Base-by-base conservation (phyloP, 2,888 invertebrate species). In the Cephus runcator region DNA sequence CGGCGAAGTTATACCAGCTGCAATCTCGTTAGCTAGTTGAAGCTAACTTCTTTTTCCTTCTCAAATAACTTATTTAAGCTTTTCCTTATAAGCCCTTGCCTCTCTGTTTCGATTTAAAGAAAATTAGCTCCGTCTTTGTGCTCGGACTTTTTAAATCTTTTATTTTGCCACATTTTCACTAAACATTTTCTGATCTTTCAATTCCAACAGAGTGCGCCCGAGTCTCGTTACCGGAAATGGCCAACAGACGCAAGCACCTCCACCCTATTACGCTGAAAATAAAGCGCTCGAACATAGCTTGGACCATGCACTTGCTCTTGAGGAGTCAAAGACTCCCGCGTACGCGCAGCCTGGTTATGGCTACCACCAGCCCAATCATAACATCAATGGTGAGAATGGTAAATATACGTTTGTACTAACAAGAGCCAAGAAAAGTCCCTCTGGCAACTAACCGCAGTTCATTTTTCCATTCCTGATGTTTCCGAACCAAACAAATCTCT, bases 211-310 rank as follows among this genome's bases (percentile, higher is more conserved):
- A 78, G 96, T 96, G 83, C 94, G 96, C 78, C 96, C 97, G 31
- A 96, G 96, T 75, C 95, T 97, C 91, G 96, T 97, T 69, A 95
- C 96, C n/a, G 90, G 90, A 78, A 91, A 90, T 81, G 91, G 91
- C 30, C 96, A 96, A 82, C 97, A 96, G 91, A 96, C 95, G 81
- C 96, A 96, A 88, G 96, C 97, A 1, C 97, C 97, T 34, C 97
- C 97, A 56, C 97, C 97, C 0, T 97, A 97, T 87, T 97, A 97
- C 89, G 97, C 97, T n/a, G 98, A 98, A 92, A 98, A 98, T 92
- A 98, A 98, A 92, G 98, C 97, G 36, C 92, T 98, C 73, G 97
- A 98, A 91, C 96, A 97, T 92, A 97, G 97, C 12, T 94, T 97
- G 94, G 98, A 98, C 88, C 93, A 97, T 85, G 96, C 96, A 2